phyloP scores from a whole-genome alignment of 2,113 vertebrate genomes.

The Phocoena phocoena region DNA sequence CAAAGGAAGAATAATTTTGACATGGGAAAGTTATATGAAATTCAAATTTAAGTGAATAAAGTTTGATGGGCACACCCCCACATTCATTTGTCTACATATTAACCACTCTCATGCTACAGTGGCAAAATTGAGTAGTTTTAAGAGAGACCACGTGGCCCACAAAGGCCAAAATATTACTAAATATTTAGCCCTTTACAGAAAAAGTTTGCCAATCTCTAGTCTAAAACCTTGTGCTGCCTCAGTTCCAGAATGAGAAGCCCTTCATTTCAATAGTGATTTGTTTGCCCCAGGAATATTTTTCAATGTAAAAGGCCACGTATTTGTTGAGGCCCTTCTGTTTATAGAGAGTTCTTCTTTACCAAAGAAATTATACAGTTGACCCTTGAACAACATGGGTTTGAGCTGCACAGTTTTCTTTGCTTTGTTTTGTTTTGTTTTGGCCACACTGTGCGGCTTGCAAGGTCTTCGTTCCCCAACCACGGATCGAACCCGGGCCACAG shows the following conservation, averaged over 20 bases:
- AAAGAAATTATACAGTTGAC: neutral
- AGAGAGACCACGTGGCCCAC: neutral
- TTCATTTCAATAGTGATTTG: neutral
- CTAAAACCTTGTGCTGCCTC: neutral
- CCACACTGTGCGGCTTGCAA: neutral
- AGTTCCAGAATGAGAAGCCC: neutral
- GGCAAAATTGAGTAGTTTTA: neutral
- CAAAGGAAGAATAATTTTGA: neutral
- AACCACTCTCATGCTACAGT: neutral
- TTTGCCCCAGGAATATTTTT: constrained; percentile 33
- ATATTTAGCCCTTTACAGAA: neutral
- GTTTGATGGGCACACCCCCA: neutral
- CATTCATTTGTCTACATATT: neutral
- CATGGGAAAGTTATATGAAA: neutral
- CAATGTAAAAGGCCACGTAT: neutral
- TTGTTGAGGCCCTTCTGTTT: neutral
- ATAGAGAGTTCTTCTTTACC: constrained; percentile 22
- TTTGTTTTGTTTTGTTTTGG: neutral
- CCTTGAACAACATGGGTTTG: neutral
- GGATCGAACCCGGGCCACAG: neutral
- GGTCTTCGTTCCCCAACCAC: neutral
- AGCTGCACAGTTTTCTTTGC: neutral
- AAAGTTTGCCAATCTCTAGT: neutral
- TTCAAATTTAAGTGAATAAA: neutral
- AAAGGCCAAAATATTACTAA: neutral